These are phyloP conservation scores for Solenopsis fugax DNA, from an alignment of 1,140 invertebrate species.

Conservation along the genomic window DNA sequence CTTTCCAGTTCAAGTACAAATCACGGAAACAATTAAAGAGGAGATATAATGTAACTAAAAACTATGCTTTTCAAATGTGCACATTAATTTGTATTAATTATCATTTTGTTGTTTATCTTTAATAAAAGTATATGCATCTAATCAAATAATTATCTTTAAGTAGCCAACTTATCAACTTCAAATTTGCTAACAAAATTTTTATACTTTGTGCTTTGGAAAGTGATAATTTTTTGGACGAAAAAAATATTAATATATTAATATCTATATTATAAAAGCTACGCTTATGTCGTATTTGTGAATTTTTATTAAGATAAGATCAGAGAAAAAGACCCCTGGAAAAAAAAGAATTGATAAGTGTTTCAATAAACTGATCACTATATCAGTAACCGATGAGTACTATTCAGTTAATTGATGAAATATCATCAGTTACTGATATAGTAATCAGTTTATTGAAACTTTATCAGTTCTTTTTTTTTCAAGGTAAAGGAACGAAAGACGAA, in stretches of 20 bases:
- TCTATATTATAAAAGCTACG: not conserved
- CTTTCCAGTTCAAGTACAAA: not conserved
- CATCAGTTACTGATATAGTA: too few relatives aligned
- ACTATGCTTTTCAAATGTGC: not conserved
- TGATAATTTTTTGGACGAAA: not conserved
- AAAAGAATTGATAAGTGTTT: not conserved
- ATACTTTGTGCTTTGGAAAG: not conserved
- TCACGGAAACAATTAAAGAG: not conserved
- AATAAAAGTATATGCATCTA: not conserved
- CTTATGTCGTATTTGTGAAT: not conserved
- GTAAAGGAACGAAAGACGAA: not conserved
- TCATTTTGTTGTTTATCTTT: not conserved
- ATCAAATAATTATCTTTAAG: not conserved
- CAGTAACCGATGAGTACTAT: too few relatives aligned
- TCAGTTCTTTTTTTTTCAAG: too few relatives aligned
- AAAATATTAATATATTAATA: conserved; percentile 10
- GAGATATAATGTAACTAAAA: not conserved
- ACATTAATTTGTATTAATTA: not conserved
- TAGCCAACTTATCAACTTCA: not conserved
- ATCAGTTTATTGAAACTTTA: too few relatives aligned
- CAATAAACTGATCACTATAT: too few relatives aligned
- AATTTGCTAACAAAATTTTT: not conserved
- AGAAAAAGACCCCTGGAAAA: not conserved
- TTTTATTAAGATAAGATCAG: not conserved
- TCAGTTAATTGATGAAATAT: too few relatives aligned